A percentile compares a stretch with the other conserved stretches of the same genome.
phyloP scores from a whole-genome alignment of 1,140 invertebrate genomes.

The Zaprionus vittiger region DNA sequence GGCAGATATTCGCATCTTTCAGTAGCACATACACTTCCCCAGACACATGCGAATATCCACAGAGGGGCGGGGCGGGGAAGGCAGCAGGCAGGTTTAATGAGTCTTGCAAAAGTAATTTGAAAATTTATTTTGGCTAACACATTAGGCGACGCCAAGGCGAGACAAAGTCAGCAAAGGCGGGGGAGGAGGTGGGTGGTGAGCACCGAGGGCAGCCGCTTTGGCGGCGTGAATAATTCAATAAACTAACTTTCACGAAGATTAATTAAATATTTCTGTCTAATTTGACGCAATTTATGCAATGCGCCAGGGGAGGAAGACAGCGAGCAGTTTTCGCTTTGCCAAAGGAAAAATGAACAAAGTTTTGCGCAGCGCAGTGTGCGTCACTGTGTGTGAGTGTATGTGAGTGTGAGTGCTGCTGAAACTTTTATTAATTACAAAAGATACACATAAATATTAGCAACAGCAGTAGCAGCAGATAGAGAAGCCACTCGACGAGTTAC shows the following conservation, averaged over 20 bases:
- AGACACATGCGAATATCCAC: neutral
- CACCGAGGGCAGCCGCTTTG: constrained; percentile 2
- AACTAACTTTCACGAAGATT: constrained; percentile 77
- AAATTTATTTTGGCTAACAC: constrained; percentile 53
- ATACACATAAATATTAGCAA: constrained; percentile 73
- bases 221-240: constrained; percentile 74
- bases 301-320: constrained; percentile 1
- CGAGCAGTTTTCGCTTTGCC: constrained; percentile 10
- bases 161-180: constrained; percentile 13
- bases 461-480: constrained; percentile 10
- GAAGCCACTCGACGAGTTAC: constrained; percentile 65
- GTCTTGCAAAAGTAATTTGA: constrained; percentile 73
- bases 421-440: constrained; percentile 82
- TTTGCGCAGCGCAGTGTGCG: constrained; percentile 20
- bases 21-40: neutral
- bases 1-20: constrained; percentile 41
- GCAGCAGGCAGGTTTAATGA: constrained; percentile 55
- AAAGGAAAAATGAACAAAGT: constrained; percentile 71
- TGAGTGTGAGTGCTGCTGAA: constrained; percentile 47
- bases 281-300: constrained; percentile 81
- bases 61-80: neutral
- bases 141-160: constrained; percentile 48
- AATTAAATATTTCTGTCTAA: constrained; percentile 83
- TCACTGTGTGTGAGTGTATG: neutral
- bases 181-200: neutral